phyloP scores from a whole-genome alignment of 1,140 invertebrate genomes.

The Brachionus paranguensis region DNA sequence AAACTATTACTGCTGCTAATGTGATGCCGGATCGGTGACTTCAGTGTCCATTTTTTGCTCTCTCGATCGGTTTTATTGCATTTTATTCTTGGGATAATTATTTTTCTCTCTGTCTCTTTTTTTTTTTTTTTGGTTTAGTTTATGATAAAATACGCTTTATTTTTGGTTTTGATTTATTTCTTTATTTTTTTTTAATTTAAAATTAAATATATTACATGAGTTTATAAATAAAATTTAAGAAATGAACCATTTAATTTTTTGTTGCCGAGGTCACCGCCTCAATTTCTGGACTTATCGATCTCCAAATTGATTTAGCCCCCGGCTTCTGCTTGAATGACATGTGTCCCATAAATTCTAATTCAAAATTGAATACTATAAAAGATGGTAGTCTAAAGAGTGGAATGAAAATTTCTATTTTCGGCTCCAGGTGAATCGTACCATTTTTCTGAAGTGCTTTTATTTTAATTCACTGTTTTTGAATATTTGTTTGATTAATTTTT shows the following conservation, averaged over 20 bases:
- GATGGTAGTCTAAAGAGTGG: not conserved
- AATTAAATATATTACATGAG: not conserved
- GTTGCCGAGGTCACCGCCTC: not conserved
- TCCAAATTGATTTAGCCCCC: not conserved
- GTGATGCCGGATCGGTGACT: not conserved
- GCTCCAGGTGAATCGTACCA: not conserved
- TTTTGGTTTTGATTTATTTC: not conserved
- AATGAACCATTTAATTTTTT: not conserved
- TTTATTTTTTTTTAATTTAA: not conserved
- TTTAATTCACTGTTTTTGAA: not conserved
- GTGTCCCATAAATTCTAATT: too few relatives aligned
- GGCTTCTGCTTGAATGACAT: not conserved
- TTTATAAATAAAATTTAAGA: not conserved
- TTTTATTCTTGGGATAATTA: not conserved
- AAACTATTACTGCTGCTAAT: not conserved
- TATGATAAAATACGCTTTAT: not conserved
- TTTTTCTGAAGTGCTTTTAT: not conserved
- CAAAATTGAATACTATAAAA: not conserved
- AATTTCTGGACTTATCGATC: not conserved
- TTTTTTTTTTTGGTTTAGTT: not conserved
- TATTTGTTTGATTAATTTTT: not conserved
- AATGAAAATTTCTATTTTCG: not conserved
- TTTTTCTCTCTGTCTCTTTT: not conserved
- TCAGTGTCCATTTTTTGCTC: not conserved
- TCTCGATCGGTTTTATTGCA: not conserved